Evolutionary conservation across 2,113 vertebrate species (phyloP).

Genomic region (Prietella phreatophila): DNA sequence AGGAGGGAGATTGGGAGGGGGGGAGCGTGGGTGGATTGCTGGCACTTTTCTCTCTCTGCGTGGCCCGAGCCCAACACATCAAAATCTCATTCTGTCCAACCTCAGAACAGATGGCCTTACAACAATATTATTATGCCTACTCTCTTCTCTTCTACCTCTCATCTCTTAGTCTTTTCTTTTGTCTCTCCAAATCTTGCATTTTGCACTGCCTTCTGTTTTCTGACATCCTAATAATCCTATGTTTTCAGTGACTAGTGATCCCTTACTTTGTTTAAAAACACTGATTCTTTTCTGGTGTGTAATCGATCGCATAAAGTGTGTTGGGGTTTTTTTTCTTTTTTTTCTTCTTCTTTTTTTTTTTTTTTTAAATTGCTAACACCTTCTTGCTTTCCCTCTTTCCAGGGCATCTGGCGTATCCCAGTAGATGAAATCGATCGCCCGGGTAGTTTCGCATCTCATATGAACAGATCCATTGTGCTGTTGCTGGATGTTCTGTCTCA

Average conservation of each 20-base stretch:
- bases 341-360: too few species aligned
- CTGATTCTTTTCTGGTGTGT: neutral
- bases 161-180: constrained; percentile 19
- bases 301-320: neutral
- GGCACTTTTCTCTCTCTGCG: constrained; percentile 38
- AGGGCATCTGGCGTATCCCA: constrained; percentile 99
- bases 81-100: constrained; percentile 42
- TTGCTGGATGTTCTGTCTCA: constrained; percentile 90
- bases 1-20: neutral
- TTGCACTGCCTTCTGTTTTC: neutral
- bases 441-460: constrained; percentile 98
- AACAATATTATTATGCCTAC: constrained; percentile 43
- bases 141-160: constrained; percentile 19
- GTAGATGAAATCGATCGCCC: constrained; percentile 99
- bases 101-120: constrained; percentile 50
- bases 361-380: constrained; percentile 44
- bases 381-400: constrained; percentile 46
- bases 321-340: neutral
- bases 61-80: constrained; percentile 41
- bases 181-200: constrained; percentile 22
- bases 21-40: constrained; percentile 42
- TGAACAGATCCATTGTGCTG: constrained; percentile 97
- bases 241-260: neutral
- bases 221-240: constrained; percentile 13
- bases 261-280: neutral